Evolutionary conservation across 2,888 invertebrate genomes (phyloP), one percentile per base, ranked within the genome.

Genomic region (Diachrysia chrysitis): DNA sequence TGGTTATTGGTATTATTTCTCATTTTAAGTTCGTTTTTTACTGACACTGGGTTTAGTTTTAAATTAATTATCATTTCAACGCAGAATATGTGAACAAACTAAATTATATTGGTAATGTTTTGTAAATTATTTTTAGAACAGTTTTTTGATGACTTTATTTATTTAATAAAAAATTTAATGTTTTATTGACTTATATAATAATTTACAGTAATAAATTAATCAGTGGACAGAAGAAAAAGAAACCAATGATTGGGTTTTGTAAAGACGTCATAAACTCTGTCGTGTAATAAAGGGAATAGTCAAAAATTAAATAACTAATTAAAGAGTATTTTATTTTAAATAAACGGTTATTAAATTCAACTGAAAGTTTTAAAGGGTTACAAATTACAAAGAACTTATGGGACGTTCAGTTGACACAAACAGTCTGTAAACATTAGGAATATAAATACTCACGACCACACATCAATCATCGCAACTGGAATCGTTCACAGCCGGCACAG

Each of bases 381-480:
- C 48, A 12, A 51, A 7, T 51, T 51, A 21, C 19, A 51, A 21
- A 10, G 48, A 48, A 10, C 21, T 51, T 21, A 21, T 51, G 2
- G 12, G 19, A 51, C 48, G 48, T 51, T 21, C 19, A 21, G 19
- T 19, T 19, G 48, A 37, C 23, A 14, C 7, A 19, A 14, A n/a
- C 48, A 55, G 25, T 51, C 17, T 42, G 21, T 63, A 14, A 23
- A 63, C 9, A 57, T 48, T 51, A 66, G 6, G 57, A 25, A 57
- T 59, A 63, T 58, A 60, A 29, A 63, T 56, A 56, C 21, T 9
- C 42, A 54, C 54, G 42, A 53, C 46, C 14, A 54, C 53, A 16
- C 51, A 72, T 69, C 60, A 65, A 63, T 72, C 60, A 67, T 66
- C 46, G 60, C 55, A 56, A 61, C 53, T 65, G 48, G 53, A 62